phyloP scores from a whole-genome alignment of 2,797 vertebrate species.

The Pelochelys cantorii region DNA sequence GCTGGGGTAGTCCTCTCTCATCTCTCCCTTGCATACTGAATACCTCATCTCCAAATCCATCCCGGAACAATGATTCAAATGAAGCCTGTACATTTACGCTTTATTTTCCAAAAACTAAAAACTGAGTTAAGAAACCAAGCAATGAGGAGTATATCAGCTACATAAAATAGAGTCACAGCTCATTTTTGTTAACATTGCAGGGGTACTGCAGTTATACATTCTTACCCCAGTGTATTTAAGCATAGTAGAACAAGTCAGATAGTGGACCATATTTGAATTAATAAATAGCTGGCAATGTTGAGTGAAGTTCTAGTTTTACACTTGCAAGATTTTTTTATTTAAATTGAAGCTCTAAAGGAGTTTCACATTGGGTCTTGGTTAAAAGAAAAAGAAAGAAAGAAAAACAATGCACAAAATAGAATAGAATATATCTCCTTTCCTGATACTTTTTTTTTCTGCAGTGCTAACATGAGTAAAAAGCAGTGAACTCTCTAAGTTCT shows the following conservation, averaged over 20 bases:
- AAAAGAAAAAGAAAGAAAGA: neutral
- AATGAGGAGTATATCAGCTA: too few species aligned
- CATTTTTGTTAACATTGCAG: slow-evolving; percentile 1
- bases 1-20: too few species aligned
- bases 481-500: neutral
- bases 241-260: neutral
- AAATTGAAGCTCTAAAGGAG: neutral
- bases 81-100: too few species aligned
- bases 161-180: neutral
- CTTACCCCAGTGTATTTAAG: neutral
- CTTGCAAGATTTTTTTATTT: neutral
- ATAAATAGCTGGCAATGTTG: slow-evolving; percentile 1
- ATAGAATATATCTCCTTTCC: neutral
- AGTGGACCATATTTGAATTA: neutral
- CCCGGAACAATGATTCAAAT: too few species aligned
- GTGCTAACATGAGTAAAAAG: neutral
- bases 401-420: fast-evolving
- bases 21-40: too few species aligned
- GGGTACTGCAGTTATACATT: neutral
- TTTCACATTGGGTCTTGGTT: neutral
- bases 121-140: too few species aligned
- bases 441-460: neutral
- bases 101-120: too few species aligned
- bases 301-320: slow-evolving; percentile 1
- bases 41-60: too few species aligned